These are phyloP conservation scores for Proteles cristata DNA, from an alignment of 2,113 vertebrate species.

Conservation along the genomic window DNA sequence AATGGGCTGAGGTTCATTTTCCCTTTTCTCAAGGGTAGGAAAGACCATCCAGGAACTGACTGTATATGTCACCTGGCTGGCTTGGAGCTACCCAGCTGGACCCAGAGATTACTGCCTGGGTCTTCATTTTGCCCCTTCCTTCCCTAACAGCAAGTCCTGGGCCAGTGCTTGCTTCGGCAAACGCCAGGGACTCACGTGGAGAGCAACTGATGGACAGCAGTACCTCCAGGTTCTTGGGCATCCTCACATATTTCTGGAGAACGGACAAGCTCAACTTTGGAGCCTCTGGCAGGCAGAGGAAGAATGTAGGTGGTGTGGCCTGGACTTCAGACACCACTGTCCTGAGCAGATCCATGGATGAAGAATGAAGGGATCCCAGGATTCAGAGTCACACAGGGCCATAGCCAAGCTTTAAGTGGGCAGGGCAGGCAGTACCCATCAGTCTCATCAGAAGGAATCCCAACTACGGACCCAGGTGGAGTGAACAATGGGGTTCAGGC, in stretches of 20 bases:
- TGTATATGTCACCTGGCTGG: not conserved
- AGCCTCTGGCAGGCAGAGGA: not conserved
- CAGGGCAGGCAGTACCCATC: not conserved
- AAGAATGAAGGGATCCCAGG: constrained; percentile 1
- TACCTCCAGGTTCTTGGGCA: not conserved
- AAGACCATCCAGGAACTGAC: not conserved
- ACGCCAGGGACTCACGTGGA: not conserved
- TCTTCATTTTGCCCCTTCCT: constrained; percentile 12
- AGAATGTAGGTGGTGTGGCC: not conserved
- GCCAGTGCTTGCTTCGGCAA: not conserved
- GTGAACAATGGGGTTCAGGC: not conserved
- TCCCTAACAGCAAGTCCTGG: not conserved
- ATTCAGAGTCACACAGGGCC: not conserved
- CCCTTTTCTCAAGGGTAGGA: not conserved
- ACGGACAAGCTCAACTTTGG: not conserved
- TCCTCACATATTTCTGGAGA: constrained; percentile 56
- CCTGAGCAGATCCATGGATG: constrained; percentile 2
- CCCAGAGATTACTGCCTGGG: not conserved
- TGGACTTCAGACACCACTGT: not conserved
- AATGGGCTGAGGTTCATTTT: constrained; percentile 11
- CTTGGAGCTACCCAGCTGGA: not conserved
- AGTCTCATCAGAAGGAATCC: not conserved
- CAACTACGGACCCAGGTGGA: not conserved
- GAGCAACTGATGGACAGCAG: not conserved
- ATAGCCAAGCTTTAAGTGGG: not conserved